A percentile compares a stretch with the other conserved stretches of the same genome.
phyloP scores from a whole-genome alignment of 2,888 invertebrate genomes.

The Hoplodrina ambigua region DNA sequence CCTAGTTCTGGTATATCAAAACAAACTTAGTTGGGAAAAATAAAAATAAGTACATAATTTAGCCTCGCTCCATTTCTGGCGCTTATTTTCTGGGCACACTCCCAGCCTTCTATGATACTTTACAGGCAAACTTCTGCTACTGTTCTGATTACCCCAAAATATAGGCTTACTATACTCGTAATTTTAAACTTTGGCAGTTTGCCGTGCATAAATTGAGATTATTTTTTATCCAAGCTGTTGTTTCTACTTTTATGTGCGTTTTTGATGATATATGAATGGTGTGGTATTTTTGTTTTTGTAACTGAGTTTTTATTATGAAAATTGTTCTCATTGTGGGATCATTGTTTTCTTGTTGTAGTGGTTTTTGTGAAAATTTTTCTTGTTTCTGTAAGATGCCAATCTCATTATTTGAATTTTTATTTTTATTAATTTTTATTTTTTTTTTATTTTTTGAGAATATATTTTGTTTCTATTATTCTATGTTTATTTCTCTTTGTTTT shows the following conservation, averaged over 20 bases:
- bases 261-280: constrained; percentile 62
- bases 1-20: constrained; percentile 22
- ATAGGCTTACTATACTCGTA: constrained; percentile 66
- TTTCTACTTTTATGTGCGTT: constrained; percentile 62
- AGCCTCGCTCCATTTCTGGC: constrained; percentile 42
- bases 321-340: background rate
- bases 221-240: constrained; percentile 67
- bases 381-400: too few species aligned
- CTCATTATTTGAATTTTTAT: too few species aligned
- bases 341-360: too few species aligned
- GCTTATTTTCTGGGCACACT: constrained; percentile 55
- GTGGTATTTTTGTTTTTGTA: constrained; percentile 43
- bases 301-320: constrained; percentile 32
- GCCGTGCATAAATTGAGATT: constrained; percentile 66
- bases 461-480: too few species aligned
- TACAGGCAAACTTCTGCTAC: constrained; percentile 61
- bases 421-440: too few species aligned
- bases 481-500: too few species aligned
- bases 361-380: too few species aligned
- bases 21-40: constrained; percentile 30
- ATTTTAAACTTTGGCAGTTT: constrained; percentile 68
- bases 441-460: too few species aligned
- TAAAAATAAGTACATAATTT: constrained; percentile 51
- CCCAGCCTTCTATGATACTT: constrained; percentile 64
- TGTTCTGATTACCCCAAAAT: constrained; percentile 66